phyloP scores from a whole-genome alignment of 2,797 vertebrate species.

The Thamnophis elegans region DNA sequence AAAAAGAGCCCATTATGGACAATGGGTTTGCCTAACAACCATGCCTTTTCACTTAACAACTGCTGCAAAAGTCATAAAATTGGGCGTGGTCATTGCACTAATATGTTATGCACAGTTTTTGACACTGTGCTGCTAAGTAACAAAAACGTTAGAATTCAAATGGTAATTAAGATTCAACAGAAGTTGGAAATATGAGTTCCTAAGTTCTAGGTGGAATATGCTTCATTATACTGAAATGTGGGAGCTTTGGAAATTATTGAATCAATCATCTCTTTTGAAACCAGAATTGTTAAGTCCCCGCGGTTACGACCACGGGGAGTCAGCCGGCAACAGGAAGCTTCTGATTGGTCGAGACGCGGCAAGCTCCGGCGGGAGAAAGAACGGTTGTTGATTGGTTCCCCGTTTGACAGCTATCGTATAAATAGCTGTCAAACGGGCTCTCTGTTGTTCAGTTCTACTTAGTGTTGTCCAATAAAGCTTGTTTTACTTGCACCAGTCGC shows the following conservation, averaged over 20 bases:
- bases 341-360: too few relatives aligned
- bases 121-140: neutral
- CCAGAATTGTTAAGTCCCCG: too few relatives aligned
- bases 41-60: neutral
- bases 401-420: too few relatives aligned
- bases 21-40: neutral
- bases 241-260: neutral
- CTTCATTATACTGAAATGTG: rapidly evolving
- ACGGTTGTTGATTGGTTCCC: too few relatives aligned
- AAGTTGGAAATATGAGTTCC: neutral
- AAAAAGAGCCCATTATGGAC: neutral
- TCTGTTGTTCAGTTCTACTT: too few relatives aligned
- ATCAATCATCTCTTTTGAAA: rapidly evolving
- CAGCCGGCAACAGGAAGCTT: too few relatives aligned
- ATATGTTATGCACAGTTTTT: neutral
- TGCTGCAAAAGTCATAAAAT: neutral
- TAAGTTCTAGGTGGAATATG: rapidly evolving
- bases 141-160: neutral
- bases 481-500: too few relatives aligned
- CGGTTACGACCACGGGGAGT: too few relatives aligned
- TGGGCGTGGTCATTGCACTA: neutral
- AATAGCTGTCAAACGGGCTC: too few relatives aligned
- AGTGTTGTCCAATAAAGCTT: too few relatives aligned
- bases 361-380: too few relatives aligned
- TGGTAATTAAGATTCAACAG: neutral